Percentiles rank a stretch among this genome's conserved stretches.
These are phyloP conservation scores for Luffia ferchaultella DNA, from an alignment of 2,888 invertebrate genomes.

Conservation along the genomic window DNA sequence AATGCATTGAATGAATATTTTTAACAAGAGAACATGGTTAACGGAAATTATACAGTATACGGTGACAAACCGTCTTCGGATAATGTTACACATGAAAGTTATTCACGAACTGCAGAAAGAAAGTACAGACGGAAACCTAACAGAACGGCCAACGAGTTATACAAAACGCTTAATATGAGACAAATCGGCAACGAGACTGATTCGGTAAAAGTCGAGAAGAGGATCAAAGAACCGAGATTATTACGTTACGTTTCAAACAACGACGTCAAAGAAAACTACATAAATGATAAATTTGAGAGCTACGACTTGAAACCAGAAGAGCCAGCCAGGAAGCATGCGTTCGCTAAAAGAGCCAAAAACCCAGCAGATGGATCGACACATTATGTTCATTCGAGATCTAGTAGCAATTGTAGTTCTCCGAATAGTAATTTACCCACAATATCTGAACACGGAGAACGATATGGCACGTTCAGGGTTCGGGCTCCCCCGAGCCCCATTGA, in stretches of 20 bases:
- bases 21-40: conserved; percentile 35
- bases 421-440: conserved; percentile 53
- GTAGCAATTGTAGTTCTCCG: conserved; percentile 53
- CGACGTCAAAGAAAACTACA: conserved; percentile 46
- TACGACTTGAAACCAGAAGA: conserved; percentile 49
- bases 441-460: conserved; percentile 49
- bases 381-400: conserved; percentile 51
- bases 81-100: conserved; percentile 50
- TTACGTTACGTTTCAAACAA: conserved; percentile 49
- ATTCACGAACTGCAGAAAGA: conserved; percentile 44
- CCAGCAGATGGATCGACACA: conserved; percentile 51
- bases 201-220: conserved; percentile 51
- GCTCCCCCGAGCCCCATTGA: conserved; percentile 28
- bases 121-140: conserved; percentile 31
- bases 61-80: conserved; percentile 54
- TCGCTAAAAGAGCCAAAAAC: conserved; percentile 50
- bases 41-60: conserved; percentile 55
- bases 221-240: conserved; percentile 45
- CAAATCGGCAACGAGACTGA: conserved; percentile 56
- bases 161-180: conserved; percentile 35
- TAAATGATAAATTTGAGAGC: conserved; percentile 50
- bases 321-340: conserved; percentile 40
- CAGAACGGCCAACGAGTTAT: conserved; percentile 42
- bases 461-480: conserved; percentile 41
- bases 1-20: not conserved